Evolutionary conservation across 2,113 vertebrate species (phyloP), one percentile per base, ranked within the genome.

Genomic region (Ctenomys sociabilis): DNA sequence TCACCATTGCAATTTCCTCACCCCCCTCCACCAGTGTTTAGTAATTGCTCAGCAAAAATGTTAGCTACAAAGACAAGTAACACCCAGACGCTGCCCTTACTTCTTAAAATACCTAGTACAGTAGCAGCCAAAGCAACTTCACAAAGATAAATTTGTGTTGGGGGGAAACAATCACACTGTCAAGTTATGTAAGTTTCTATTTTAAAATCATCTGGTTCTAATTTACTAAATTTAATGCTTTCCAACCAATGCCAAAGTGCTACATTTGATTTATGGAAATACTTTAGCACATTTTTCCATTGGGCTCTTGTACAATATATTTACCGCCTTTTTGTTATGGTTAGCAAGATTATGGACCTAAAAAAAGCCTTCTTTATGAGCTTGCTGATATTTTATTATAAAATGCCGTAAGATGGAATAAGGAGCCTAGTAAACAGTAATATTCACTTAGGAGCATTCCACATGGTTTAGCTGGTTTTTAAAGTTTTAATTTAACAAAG

Each of bases 191-290:
- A 98, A 98, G 98, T 97, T 98, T 98, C 98, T 98, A 98, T 98
- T 99, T 98, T 98, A 98, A 98, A 98, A 97, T 98, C 98, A 98
- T 98, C 98, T 99, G 98, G 97, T 98, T 98, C 98, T 98, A 98
- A 98, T 99, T 98, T 98, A 96, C 98, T 98, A 98, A 98, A 98
- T 98, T 98, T 98, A 98, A 98, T 98, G 98, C 97, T 97, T 98
- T 97, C 96, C 94, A 98, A 96, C 96, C 97, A 94, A 90, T 96
- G 98, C 98, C 98, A 98, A 98, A 98, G 97, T 96, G 97, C 96
- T 98, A 97, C 97, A 94, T 98, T 98, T 98, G 98, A 99, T 98
- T 99, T 98, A 98, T 98, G 98, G 98, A 98, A 98, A 98, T 98
- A 98, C 96, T 98, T 98, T 94, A 98, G 97, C 98, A 98, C 98